Conservation (phyloP, 2,888 invertebrate genomes). For the Amphipoea lucens region DNA sequence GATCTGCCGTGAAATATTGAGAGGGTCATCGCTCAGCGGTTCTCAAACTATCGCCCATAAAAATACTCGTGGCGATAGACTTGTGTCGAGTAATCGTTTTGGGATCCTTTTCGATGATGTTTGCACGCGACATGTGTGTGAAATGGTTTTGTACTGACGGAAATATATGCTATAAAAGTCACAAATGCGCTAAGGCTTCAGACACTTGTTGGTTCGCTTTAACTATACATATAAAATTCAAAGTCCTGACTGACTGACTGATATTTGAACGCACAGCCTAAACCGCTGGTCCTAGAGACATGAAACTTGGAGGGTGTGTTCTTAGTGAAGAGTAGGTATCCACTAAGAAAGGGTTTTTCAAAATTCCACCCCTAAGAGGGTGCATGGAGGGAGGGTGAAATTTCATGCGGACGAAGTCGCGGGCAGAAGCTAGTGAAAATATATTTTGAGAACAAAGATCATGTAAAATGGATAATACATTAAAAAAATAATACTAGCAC, state of each 20-base stretch:
- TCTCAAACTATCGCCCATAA: constrained; percentile 74
- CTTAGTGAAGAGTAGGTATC: too few species aligned
- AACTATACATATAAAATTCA: too few species aligned
- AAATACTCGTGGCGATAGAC: constrained; percentile 40
- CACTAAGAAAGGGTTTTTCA: too few species aligned
- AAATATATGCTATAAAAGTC: constrained; percentile 26
- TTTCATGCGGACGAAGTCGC: too few species aligned
- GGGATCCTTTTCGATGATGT: constrained; percentile 50
- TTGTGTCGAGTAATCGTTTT: constrained; percentile 55
- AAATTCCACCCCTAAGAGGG: too few species aligned
- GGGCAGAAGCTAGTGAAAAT: background rate
- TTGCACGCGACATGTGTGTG: constrained; percentile 44
- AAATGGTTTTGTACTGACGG: constrained; percentile 19
- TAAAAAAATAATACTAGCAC: background rate
- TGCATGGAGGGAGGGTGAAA: too few species aligned
- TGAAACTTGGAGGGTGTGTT: too few species aligned
- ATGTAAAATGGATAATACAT: background rate
- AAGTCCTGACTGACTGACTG: too few species aligned
- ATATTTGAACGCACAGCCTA: too few species aligned
- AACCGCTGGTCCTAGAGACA: too few species aligned
- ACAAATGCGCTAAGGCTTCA: background rate
- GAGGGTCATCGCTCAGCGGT: constrained; percentile 76
- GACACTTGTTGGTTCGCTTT: background rate
- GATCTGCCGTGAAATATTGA: constrained; percentile 83
- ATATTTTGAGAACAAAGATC: background rate